Conservation (phyloP, 2,113 vertebrate species). For the Menidia beryllina region DNA sequence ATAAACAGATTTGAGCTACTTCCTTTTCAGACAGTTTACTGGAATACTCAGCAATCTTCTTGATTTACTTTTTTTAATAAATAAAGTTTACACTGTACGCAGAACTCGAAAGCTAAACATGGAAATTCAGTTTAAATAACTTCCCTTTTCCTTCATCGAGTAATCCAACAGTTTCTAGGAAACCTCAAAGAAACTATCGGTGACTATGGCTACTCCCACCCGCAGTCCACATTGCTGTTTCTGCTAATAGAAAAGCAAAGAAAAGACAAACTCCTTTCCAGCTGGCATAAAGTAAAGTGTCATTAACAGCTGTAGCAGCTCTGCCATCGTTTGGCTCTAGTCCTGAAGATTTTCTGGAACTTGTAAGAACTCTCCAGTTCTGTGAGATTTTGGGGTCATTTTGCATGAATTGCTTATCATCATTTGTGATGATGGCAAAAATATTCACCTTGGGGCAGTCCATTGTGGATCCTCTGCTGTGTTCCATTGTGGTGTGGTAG, state of each 20-base stretch:
- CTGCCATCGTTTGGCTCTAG: background rate
- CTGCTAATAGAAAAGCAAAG: background rate
- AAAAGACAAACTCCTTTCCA: background rate
- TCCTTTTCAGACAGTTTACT: background rate
- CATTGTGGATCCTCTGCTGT: background rate
- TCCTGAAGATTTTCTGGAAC: background rate
- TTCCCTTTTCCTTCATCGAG: background rate
- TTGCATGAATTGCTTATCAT: background rate
- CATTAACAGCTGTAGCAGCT: background rate
- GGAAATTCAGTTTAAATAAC: background rate
- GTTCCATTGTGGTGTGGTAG: background rate
- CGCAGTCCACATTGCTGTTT: background rate
- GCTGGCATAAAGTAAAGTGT: background rate
- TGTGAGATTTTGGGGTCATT: background rate
- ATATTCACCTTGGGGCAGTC: background rate
- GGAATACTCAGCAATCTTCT: background rate
- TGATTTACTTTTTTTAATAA: too few species aligned
- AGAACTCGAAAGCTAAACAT: too few species aligned
- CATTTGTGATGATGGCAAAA: background rate
- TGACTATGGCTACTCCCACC: background rate
- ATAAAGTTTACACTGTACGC: background rate
- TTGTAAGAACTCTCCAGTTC: background rate
- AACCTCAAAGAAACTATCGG: background rate
- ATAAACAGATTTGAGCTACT: conserved; percentile 23
- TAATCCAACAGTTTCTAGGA: background rate